These are phyloP conservation scores for Perca schrenkii DNA, from an alignment of 2,113 vertebrate species.

Conservation along the genomic window DNA sequence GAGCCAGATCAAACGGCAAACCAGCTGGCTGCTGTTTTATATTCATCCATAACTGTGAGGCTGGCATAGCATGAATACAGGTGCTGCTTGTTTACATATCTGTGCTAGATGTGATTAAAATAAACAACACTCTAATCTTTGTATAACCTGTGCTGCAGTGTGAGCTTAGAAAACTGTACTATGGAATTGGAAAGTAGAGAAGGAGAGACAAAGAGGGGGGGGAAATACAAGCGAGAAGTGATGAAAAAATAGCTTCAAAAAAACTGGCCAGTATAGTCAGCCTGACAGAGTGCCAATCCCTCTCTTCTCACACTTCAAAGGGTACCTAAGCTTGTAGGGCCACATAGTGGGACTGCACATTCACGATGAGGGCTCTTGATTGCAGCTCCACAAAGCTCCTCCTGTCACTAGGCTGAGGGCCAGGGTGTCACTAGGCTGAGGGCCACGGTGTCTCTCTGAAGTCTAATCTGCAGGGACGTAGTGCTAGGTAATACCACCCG, in stretches of 20 bases:
- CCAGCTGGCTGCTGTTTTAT: slow-evolving; percentile 79
- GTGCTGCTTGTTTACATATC: slow-evolving; percentile 79
- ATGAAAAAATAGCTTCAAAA: slow-evolving; percentile 9
- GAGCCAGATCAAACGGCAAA: slow-evolving; percentile 76
- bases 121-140: slow-evolving; percentile 69
- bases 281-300: slow-evolving; percentile 59
- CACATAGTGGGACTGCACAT: slow-evolving; percentile 65
- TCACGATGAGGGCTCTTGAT: slow-evolving; percentile 74
- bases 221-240: slow-evolving; percentile 26
- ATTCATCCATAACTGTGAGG: slow-evolving; percentile 72
- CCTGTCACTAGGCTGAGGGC: slow-evolving; percentile 69
- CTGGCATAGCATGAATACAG: slow-evolving; percentile 72
- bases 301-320: slow-evolving; percentile 78
- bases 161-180: slow-evolving; percentile 28
- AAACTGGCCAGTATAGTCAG: slow-evolving; percentile 44
- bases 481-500: slow-evolving; percentile 52
- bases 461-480: slow-evolving; percentile 69
- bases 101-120: slow-evolving; percentile 67
- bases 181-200: slow-evolving; percentile 7
- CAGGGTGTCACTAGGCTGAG: slow-evolving; percentile 64
- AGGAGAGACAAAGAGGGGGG: background rate
- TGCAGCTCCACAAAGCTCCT: slow-evolving; percentile 71
- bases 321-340: slow-evolving; percentile 66
- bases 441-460: slow-evolving; percentile 67
- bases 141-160: slow-evolving; percentile 55